Percentiles rank a stretch among this genome's conserved stretches.
Conservation (phyloP, 2,113 vertebrate species). For the Aptenodytes patagonicus region DNA sequence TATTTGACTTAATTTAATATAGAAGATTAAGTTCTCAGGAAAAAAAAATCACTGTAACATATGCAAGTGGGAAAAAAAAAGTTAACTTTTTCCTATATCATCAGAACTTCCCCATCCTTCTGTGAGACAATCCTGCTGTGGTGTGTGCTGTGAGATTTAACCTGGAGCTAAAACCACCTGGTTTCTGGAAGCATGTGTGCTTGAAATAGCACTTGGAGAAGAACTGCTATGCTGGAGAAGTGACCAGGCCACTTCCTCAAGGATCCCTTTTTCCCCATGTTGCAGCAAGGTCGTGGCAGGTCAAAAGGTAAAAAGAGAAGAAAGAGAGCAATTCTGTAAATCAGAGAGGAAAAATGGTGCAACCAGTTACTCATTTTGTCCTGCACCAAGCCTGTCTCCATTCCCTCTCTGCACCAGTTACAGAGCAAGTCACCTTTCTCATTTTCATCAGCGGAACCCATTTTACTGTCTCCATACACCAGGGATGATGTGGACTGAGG, state of each 20-base stretch:
- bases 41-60: background rate
- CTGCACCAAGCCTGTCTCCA: background rate
- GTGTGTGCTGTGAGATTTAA: background rate
- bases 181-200: background rate
- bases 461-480: background rate
- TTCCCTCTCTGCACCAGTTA: background rate
- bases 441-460: background rate
- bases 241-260: background rate
- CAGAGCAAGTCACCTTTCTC: background rate
- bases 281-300: background rate
- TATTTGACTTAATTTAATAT: constrained; percentile 52
- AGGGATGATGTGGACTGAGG: background rate
- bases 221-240: background rate
- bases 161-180: background rate
- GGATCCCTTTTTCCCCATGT: background rate
- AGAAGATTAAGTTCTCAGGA: background rate
- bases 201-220: background rate
- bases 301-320: background rate
- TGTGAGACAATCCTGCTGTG: background rate
- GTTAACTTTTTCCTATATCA: background rate
- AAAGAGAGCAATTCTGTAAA: background rate
- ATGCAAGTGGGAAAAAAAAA: background rate
- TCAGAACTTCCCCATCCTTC: background rate
- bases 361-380: background rate
- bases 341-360: background rate